Evolutionary conservation across 2,797 vertebrate species (phyloP).

Genomic region (Anniella stebbinsi): DNA sequence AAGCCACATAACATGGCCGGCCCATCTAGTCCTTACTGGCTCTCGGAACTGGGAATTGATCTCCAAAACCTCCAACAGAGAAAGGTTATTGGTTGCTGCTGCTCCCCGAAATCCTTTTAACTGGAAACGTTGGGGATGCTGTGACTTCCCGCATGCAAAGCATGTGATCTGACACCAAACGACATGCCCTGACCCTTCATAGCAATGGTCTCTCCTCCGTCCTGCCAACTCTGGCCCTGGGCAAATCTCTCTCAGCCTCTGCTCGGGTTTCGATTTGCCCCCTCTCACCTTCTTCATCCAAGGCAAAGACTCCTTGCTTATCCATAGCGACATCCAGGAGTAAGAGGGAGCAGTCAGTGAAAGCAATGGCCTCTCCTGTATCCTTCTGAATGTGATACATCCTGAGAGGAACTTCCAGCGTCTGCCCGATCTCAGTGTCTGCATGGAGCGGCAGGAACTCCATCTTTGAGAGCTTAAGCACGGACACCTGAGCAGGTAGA

Average conservation of each 20-base stretch:
- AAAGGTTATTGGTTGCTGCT: too few relatives aligned
- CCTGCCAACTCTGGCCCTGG: not conserved
- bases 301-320: slow-evolving; percentile 73
- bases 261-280: not conserved
- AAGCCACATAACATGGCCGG: not conserved
- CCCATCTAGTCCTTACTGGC: not conserved
- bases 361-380: slow-evolving; percentile 48
- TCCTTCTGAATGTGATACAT: slow-evolving; percentile 70
- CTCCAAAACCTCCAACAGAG: not conserved
- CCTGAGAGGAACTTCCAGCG: slow-evolving; percentile 73
- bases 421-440: slow-evolving; percentile 71
- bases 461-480: slow-evolving; percentile 71
- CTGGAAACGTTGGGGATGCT: too few relatives aligned
- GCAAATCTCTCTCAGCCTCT: not conserved
- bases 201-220: too few relatives aligned
- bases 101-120: not conserved
- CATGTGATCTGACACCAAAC: too few relatives aligned
- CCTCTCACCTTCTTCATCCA: slow-evolving; percentile 66
- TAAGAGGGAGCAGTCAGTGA: slow-evolving; percentile 79
- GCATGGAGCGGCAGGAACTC: slow-evolving; percentile 73
- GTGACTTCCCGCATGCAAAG: not conserved
- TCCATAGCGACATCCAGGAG: slow-evolving; percentile 67
- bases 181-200: too few relatives aligned
- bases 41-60: not conserved
- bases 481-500: slow-evolving; percentile 63